Evolutionary conservation across 2,888 invertebrate species (phyloP).

Genomic region (Mesoligia furuncula): DNA sequence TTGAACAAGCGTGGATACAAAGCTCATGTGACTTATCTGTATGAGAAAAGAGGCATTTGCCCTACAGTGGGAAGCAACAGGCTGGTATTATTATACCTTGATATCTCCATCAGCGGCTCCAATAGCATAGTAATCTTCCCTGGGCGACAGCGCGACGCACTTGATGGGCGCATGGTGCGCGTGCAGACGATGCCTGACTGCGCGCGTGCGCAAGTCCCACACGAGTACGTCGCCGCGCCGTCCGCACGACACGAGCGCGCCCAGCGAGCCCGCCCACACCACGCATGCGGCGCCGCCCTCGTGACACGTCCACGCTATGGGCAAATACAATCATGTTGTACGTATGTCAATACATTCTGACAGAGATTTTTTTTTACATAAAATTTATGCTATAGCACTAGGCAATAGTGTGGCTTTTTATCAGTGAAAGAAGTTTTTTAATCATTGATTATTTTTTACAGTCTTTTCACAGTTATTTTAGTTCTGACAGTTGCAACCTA

Average conservation of each 20-base stretch:
- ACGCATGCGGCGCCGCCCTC: conserved; percentile 98
- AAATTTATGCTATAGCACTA: background rate
- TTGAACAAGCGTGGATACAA: background rate
- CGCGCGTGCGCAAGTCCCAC: conserved; percentile 98
- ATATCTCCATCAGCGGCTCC: conserved; percentile 98
- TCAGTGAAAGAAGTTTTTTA: background rate
- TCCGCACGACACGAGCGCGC: conserved; percentile 98
- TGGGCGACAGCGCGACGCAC: conserved; percentile 98
- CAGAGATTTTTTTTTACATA: background rate
- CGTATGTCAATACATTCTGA: background rate
- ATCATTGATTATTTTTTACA: background rate
- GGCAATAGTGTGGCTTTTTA: background rate
- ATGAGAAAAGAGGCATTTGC: background rate
- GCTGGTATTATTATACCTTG: conserved; percentile 83
- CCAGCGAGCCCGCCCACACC: conserved; percentile 97
- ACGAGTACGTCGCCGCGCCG: conserved; percentile 99
- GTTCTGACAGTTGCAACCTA: background rate
- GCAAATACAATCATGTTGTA: background rate
- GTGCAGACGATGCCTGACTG: conserved; percentile 94
- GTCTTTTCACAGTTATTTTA: background rate
- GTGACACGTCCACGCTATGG: conserved; percentile 94
- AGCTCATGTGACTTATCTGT: background rate
- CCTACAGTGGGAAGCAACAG: background rate
- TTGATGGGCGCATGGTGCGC: conserved; percentile 99
- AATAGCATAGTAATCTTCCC: conserved; percentile 98